Percentiles rank a stretch among this genome's conserved stretches.
Conservation (phyloP, 2,797 vertebrate genomes). For the Fringilla coelebs region DNA sequence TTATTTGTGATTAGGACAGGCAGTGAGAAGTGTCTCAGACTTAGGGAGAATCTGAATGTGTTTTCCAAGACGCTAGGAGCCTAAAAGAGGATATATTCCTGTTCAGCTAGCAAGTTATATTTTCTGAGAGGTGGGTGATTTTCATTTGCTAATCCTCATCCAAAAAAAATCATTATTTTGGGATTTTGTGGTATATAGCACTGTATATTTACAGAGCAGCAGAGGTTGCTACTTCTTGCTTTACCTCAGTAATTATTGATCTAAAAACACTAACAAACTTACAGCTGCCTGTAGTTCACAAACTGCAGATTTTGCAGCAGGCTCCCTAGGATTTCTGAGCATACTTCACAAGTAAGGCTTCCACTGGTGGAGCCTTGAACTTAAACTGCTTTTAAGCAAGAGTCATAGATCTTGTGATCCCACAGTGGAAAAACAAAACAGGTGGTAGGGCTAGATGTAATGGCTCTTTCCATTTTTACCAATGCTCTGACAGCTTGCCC, state of each 20-base stretch:
- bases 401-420: not conserved
- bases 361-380: not conserved
- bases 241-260: not conserved
- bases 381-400: not conserved
- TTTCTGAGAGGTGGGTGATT: not conserved
- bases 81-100: not conserved
- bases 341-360: not conserved
- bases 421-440: not conserved
- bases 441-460: not conserved
- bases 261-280: not conserved
- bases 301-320: not conserved
- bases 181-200: not conserved
- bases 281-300: not conserved
- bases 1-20: not conserved
- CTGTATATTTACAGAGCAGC: not conserved
- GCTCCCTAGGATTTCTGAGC: not conserved
- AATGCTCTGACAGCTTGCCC: not conserved
- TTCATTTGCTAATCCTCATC: not conserved
- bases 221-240: not conserved
- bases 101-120: not conserved
- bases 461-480: constrained; percentile 19
- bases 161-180: not conserved
- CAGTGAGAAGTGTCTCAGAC: not conserved
- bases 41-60: not conserved
- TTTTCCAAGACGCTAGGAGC: not conserved